Percentiles rank a stretch among this genome's conserved stretches.
Conservation (phyloP, 2,888 invertebrate species). For the Trissolcus japonicus region DNA sequence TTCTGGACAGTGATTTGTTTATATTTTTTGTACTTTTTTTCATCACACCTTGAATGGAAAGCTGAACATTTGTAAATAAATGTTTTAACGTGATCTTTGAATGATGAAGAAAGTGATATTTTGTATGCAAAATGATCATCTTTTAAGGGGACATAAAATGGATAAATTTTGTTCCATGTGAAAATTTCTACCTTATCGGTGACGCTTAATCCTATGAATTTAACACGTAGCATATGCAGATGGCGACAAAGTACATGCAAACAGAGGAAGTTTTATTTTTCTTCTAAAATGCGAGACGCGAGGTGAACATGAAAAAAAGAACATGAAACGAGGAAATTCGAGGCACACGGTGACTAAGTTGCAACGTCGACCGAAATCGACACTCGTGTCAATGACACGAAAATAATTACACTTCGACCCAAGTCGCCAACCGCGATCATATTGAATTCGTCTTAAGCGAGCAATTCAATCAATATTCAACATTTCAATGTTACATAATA, state of each 20-base stretch:
- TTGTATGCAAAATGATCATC: background rate
- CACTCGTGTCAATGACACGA: slow-evolving; percentile 28
- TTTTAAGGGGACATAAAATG: background rate
- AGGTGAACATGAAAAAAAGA: too few relatives aligned
- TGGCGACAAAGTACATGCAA: slow-evolving; percentile 66
- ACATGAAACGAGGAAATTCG: too few relatives aligned
- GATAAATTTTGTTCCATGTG: slow-evolving; percentile 21
- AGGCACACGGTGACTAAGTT: too few relatives aligned
- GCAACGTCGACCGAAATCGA: background rate
- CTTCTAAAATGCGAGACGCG: too few relatives aligned
- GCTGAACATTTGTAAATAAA: too few relatives aligned
- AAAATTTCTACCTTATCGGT: slow-evolving; percentile 67
- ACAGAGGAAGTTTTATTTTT: slow-evolving; percentile 14
- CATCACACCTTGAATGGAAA: too few relatives aligned
- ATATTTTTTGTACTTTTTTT: too few relatives aligned
- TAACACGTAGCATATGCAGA: slow-evolving; percentile 59
- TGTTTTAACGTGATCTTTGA: too few relatives aligned
- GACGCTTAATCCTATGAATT: slow-evolving; percentile 47
- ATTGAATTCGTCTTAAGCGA: slow-evolving; percentile 24
- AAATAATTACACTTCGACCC: slow-evolving; percentile 24
- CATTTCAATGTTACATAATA: too few relatives aligned
- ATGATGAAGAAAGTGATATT: background rate
- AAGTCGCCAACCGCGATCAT: slow-evolving; percentile 4
- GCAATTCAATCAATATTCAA: slow-evolving; percentile 42
- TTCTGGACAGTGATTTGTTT: too few relatives aligned